These are phyloP conservation scores for Pachyrhynchus sulphureomaculatus DNA, from an alignment of 1,140 invertebrate species.

Conservation along the genomic window DNA sequence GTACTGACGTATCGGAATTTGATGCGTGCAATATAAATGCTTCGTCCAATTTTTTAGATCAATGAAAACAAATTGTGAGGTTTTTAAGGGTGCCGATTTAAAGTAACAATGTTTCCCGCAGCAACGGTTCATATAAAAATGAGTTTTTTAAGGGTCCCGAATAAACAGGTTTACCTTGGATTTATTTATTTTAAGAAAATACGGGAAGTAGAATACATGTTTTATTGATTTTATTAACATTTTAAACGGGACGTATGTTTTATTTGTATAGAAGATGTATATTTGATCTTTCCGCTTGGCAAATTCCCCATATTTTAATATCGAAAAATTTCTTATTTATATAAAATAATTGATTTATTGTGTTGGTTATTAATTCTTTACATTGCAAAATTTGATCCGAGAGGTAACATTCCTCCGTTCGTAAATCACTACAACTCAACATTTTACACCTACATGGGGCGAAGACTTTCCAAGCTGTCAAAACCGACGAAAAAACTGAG, in stretches of 20 bases:
- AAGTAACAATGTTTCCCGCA: conserved; percentile 23
- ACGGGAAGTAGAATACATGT: not conserved
- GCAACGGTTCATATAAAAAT: conserved; percentile 24
- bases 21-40: not conserved
- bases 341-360: too few species aligned
- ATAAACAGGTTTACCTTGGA: conserved; percentile 32
- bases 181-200: conserved; percentile 24
- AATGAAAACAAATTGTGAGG: not conserved
- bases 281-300: too few species aligned
- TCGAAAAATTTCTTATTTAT: too few species aligned
- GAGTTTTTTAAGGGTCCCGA: conserved; percentile 16
- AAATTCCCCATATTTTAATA: too few species aligned
- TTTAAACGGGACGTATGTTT: not conserved
- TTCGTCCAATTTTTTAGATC: conserved; percentile 3
- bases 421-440: too few species aligned
- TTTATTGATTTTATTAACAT: not conserved
- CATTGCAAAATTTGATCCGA: too few species aligned
- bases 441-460: too few species aligned
- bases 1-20: not conserved
- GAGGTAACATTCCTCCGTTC: too few species aligned
- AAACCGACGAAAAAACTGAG: too few species aligned
- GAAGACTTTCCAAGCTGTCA: too few species aligned
- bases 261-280: too few species aligned
- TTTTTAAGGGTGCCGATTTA: conserved; percentile 24
- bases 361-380: too few species aligned